A percentile compares a stretch with the other conserved stretches of the same genome.
These are phyloP conservation scores for Bolborhynchus lineola DNA, from an alignment of 2,113 vertebrate genomes.

Conservation along the genomic window DNA sequence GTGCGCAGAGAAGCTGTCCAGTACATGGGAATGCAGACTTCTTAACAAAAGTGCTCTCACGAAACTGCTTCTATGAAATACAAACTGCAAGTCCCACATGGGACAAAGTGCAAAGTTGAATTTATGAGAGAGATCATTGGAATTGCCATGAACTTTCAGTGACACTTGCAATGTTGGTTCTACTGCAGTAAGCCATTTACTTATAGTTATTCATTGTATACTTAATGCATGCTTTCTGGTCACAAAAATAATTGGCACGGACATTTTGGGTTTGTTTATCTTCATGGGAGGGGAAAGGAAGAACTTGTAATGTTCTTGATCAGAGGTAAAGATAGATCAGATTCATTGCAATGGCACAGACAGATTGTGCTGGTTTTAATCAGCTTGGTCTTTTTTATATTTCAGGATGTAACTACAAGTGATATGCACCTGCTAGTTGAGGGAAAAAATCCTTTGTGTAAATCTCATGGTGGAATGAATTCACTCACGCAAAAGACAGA, in stretches of 20 bases:
- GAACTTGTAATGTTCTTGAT: background rate
- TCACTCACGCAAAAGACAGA: background rate
- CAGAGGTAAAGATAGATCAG: background rate
- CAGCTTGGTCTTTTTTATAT: conserved; percentile 10
- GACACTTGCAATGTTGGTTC: conserved; percentile 46
- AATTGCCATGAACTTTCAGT: conserved; percentile 60
- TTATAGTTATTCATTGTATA: conserved; percentile 12
- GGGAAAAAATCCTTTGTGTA: background rate
- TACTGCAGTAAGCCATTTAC: conserved; percentile 15
- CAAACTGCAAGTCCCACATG: conserved; percentile 24
- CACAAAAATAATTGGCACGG: conserved; percentile 39
- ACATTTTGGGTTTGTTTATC: conserved; percentile 12
- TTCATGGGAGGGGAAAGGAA: conserved; percentile 45
- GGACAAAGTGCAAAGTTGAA: conserved; percentile 51
- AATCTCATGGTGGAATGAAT: background rate
- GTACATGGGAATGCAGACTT: conserved; percentile 12
- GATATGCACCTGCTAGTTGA: background rate
- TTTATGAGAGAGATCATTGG: conserved; percentile 58
- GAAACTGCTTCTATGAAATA: conserved; percentile 49
- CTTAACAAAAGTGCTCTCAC: conserved; percentile 56
- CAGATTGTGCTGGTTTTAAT: conserved; percentile 28
- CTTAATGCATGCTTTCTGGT: conserved; percentile 31
- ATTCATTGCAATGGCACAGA: background rate
- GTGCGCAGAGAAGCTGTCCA: background rate
- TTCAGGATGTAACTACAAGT: background rate